Base-by-base conservation (phyloP, 2,797 vertebrate species). In the Eremophila alpestris region DNA sequence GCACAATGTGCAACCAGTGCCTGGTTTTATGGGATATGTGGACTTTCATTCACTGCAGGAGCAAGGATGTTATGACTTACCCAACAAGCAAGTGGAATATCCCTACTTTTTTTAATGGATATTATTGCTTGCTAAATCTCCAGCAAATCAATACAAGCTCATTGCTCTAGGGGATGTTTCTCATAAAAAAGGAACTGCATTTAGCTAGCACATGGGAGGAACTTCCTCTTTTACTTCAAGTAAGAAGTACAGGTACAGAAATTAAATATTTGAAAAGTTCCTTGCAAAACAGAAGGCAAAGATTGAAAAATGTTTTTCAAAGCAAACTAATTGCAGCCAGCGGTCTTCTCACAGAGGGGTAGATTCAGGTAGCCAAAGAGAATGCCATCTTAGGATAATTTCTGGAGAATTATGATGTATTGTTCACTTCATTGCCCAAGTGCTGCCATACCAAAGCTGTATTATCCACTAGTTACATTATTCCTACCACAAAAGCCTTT, bases 401-500 rank as follows among this genome's bases (percentile, higher is more conserved):
- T 87, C 24, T 67, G 46, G 13, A 62, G 68, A 74, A 68, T 16
- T 67, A 34, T 68, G 18, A 26, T 65, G 30, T 59, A 51, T 71
- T 77, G 32, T 51, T 41, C 17, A 7, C 26, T 74, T 87, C 30
- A 7, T 68, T 92, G 68, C 29, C 27, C 3, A 11, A 91, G 20
- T 77, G 34, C 62, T 83, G 15, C 55, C 2, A 1, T 59, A 49
- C 23, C 2, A 5, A 85, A 79, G 14, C 34, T 54, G 18, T 43
- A 19, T 70, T 92, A 51, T 54, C 48, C 41, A 23, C 27, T 48
- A 51, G 46, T 49, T 83, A 45, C 38, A 15, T 83, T 93, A 67
- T 83, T 80, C 32, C 29, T 76, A 23, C 26, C 69, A 41, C 55
- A 73, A 58, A 91, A 81, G 46, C n/a, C 55, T 94, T 86, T 80